A percentile compares a stretch with the other conserved stretches of the same genome.
Evolutionary conservation across 1,140 invertebrate species (phyloP).

Genomic region (Drosophila pruinosa): DNA sequence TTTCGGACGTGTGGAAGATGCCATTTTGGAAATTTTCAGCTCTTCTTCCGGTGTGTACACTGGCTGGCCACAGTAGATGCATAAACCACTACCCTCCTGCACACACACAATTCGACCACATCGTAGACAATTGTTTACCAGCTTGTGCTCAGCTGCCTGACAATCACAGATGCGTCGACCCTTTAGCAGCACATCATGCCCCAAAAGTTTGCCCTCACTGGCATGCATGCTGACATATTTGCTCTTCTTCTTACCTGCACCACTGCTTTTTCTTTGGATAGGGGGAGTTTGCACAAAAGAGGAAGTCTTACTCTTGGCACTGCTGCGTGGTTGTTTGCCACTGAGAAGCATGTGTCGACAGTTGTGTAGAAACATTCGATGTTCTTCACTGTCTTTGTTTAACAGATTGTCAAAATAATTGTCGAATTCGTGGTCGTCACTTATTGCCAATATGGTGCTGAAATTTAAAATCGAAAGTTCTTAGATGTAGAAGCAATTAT

Average conservation of each 20-base stretch:
- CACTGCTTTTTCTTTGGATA: too few species aligned
- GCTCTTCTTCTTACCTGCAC: slow-evolving; percentile 86
- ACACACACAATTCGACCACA: slow-evolving; percentile 98
- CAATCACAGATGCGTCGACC: slow-evolving; percentile 95
- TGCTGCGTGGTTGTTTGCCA: slow-evolving; percentile 82
- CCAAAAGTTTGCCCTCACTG: slow-evolving; percentile 87
- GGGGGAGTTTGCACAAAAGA: too few species aligned
- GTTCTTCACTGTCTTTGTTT: slow-evolving; percentile 86
- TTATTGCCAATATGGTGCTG: slow-evolving; percentile 86
- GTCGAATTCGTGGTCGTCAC: slow-evolving; percentile 87
- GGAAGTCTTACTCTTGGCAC: slow-evolving; percentile 37
- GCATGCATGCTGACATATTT: slow-evolving; percentile 91
- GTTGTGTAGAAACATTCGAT: slow-evolving; percentile 86
- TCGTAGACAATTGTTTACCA: slow-evolving; percentile 96
- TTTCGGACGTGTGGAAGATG: neutral
- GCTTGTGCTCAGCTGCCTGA: slow-evolving; percentile 93
- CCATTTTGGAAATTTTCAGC: slow-evolving; percentile 40
- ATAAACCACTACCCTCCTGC: slow-evolving; percentile 98
- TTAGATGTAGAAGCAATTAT: neutral
- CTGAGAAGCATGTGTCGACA: slow-evolving; percentile 85
- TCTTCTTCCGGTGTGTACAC: slow-evolving; percentile 90
- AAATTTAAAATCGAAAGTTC: slow-evolving; percentile 46
- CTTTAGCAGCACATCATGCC: slow-evolving; percentile 87
- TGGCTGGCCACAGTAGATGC: slow-evolving; percentile 94
- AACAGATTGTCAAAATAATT: slow-evolving; percentile 88